A percentile compares a stretch with the other conserved stretches of the same genome.
phyloP scores from a whole-genome alignment of 2,797 vertebrate species.

The Chaunax sp. region DNA sequence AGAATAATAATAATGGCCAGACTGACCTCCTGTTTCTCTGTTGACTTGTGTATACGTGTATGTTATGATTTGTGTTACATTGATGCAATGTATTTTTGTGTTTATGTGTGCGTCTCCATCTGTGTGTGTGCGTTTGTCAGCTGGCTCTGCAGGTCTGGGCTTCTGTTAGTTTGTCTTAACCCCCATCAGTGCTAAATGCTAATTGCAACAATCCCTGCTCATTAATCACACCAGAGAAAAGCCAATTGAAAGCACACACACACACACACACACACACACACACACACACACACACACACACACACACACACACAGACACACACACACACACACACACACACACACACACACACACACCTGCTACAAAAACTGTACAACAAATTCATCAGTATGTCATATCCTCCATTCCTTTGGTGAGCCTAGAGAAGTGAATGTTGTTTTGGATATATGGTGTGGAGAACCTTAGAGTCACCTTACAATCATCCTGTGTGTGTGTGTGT shows the following conservation, averaged over 20 bases:
- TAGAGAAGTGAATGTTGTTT: too few species aligned
- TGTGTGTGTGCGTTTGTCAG: conserved; percentile 40
- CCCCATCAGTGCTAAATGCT: conserved; percentile 58
- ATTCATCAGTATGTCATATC: too few species aligned
- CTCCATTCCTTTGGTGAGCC: too few species aligned
- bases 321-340: conserved; percentile 15
- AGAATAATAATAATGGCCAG: conserved; percentile 23
- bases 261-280: conserved; percentile 5
- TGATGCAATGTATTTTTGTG: background rate
- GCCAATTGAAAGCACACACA: conserved; percentile 49
- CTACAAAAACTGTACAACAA: too few species aligned
- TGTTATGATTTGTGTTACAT: background rate
- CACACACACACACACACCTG: background rate
- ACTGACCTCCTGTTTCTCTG: background rate
- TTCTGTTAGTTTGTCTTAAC: conserved; percentile 72
- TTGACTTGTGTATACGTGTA: background rate
- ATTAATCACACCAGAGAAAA: conserved; percentile 75
- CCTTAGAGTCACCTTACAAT: too few species aligned
- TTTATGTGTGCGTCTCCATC: conserved; percentile 29
- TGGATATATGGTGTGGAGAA: too few species aligned
- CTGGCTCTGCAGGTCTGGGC: conserved; percentile 64
- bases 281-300: conserved; percentile 20
- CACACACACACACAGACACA: background rate
- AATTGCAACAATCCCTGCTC: conserved; percentile 65
- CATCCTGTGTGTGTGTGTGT: background rate